Base-by-base conservation (phyloP, 2,888 invertebrate genomes). In the Nysson spinosus region DNA sequence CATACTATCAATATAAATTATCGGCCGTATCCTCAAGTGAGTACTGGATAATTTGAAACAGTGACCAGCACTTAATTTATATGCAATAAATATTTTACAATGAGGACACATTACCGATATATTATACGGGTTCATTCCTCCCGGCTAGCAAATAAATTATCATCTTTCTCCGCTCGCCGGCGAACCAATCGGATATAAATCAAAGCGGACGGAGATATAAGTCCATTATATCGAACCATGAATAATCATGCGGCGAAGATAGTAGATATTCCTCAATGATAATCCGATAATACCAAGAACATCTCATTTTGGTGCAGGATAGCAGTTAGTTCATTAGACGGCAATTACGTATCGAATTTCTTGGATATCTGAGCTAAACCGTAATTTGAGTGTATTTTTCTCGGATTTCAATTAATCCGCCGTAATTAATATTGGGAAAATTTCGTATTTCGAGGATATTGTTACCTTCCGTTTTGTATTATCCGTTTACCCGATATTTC, bases 231-330 rank as follows among this genome's bases (percentile, higher is more conserved):
- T 14, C 47, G 34, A 35, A 39, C 51, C 37, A 74, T 65, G 72
- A 72, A 73, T 75, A 75, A 71, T 75, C 67, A 75, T 63, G 67
- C 19, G 50, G 34, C n/a, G n/a, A 43, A 35, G 71, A 55, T 52
- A 55, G 50, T 60, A 67, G 63, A 71, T 72, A 57, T 40, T 52
- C 52, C 52, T 52, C 55, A 39, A 74, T 40, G 57, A 62, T 66
- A 50, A 65, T 24, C 34, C 35, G 63, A 63, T 67, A 75, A 67
- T 71, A 42, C 55, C 37, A 37, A 43, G n/a, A 40, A 32, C 43
- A 39, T 43, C 58, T 57, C 64, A 43, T 60, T 54, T 61, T 54
- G 28, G 43, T 39, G 50, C 12, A 32, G 54, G 65, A 73, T 69
- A 73, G 73, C 44, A 54, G 54, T 69, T 69, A 57, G 65, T 73